A percentile compares a stretch with the other conserved stretches of the same genome.
Evolutionary conservation across 2,113 vertebrate genomes (phyloP).

Genomic region (Narcine bancroftii): DNA sequence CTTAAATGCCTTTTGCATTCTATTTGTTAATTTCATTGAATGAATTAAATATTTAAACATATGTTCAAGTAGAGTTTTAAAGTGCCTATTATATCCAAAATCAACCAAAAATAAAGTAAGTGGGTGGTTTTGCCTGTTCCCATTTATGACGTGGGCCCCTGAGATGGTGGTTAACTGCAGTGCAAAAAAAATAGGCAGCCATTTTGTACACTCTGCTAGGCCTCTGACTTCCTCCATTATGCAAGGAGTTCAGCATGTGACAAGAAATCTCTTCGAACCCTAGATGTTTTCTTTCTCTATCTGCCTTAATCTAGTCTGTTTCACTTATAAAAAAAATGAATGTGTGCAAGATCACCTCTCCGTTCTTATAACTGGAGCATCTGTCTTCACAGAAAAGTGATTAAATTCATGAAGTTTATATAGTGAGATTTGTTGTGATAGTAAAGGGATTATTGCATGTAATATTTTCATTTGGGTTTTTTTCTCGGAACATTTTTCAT

Average conservation of each 20-base stretch:
- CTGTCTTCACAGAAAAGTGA: background rate
- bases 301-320: background rate
- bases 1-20: background rate
- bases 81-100: background rate
- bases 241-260: background rate
- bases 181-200: background rate
- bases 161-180: background rate
- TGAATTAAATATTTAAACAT: background rate
- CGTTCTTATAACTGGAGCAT: background rate
- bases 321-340: background rate
- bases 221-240: slow-evolving; percentile 27
- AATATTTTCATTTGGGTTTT: background rate
- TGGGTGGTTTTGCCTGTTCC: background rate
- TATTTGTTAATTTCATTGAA: background rate
- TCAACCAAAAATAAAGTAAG: background rate
- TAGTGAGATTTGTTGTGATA: background rate
- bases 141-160: background rate
- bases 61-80: background rate
- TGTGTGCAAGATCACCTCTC: background rate
- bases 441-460: background rate
- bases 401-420: background rate
- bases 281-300: background rate
- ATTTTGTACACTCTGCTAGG: slow-evolving; percentile 17
- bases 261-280: background rate
- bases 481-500: background rate